Evolutionary conservation across 1,140 invertebrate species (phyloP), one percentile per base, ranked within the genome.

Genomic region (Nomia melanderi): DNA sequence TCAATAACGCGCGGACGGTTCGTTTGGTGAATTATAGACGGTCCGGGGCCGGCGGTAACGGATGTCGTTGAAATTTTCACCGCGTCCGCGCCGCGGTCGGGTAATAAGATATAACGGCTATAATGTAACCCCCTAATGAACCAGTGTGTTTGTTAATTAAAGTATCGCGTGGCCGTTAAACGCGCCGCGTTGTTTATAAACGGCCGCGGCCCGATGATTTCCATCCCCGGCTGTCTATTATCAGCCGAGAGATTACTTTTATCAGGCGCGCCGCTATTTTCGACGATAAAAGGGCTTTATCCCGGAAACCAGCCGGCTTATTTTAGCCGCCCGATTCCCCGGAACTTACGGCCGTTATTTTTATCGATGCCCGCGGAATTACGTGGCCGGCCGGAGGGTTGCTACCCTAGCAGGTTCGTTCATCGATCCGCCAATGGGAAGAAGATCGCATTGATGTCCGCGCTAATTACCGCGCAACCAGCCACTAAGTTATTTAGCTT

Each of bases 401-500:
- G 56, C 14, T 14, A 33, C 20, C 44, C 31, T 29, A 27, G 33
- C 54, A 67, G 54, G n/a, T 65, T 14, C 57, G 50, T 80, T 69
- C 59, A 81, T 77, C 66, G 80, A 81, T 81, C 66, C 60, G 47
- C 36, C 50, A 65, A 82, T 59, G 78, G 64, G 72, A 69, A 70
- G 75, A 62, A 77, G 66, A 56, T 47, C 47, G 44, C n/a, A 23
- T 47, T 60, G 47, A 82, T 77, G 78, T 72, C 66, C 33, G 25
- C 53, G 78, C 73, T 82, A 82, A 82, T 82, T 82, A 74, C 78
- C 57, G 25, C 47, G 56, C 78, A 81, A 82, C 73, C 59, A 39
- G 62, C 65, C 54, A 66, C 73, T 77, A 77, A 82, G 63, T 82
- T 81, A 81, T 82, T 82, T 82, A 82, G 66, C 72, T 56, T 60